Evolutionary conservation across 2,113 vertebrate genomes (phyloP).

Genomic region (Uria aalge): DNA sequence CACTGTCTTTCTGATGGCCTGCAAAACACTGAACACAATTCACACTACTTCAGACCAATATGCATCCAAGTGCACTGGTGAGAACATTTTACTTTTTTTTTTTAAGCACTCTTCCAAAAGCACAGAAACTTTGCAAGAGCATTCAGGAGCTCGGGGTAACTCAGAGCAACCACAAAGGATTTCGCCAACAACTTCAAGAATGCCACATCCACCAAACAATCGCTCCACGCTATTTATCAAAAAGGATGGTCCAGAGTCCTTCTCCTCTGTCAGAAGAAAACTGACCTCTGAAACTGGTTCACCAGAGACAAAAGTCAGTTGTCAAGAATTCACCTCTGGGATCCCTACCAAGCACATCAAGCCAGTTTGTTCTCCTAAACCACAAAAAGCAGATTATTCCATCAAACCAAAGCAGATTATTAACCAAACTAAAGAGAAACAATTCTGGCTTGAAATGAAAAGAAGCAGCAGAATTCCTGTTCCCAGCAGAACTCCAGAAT

Average conservation of each 20-base stretch:
- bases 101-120: neutral
- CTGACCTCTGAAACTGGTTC: neutral
- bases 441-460: neutral
- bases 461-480: neutral
- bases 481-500: neutral
- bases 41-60: neutral
- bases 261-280: neutral
- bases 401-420: neutral
- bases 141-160: accelerated
- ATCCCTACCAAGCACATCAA: neutral
- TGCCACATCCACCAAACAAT: neutral
- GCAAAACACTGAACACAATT: conserved; percentile 78
- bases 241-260: neutral
- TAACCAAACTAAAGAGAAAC: neutral
- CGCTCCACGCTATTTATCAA: accelerated
- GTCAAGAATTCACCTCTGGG: neutral
- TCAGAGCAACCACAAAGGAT: neutral
- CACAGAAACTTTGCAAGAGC: neutral
- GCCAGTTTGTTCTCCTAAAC: neutral
- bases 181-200: neutral
- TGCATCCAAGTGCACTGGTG: accelerated
- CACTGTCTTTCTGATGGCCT: conserved; percentile 89
- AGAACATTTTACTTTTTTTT: neutral
- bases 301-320: neutral
- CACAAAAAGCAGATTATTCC: neutral